Evolutionary conservation across 2,888 invertebrate genomes (phyloP).

Genomic region (Noctua pronuba): DNA sequence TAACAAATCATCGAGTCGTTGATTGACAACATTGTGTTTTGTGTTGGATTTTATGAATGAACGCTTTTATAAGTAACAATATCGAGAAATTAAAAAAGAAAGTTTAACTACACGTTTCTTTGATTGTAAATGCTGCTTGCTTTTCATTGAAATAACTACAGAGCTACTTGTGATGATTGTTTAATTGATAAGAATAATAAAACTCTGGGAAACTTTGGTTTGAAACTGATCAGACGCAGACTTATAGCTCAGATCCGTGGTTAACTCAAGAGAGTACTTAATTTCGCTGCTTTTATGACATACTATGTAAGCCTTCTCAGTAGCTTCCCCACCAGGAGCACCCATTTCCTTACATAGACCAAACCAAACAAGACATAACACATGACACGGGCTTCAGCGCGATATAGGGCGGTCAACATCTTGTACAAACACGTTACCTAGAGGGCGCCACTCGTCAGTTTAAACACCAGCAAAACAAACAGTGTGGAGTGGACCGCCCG

Average conservation of each 20-base stretch:
- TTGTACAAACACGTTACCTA: conserved; percentile 57
- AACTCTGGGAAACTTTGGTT: neutral
- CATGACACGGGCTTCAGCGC: conserved; percentile 47
- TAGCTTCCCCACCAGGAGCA: conserved; percentile 9
- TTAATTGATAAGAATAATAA: neutral
- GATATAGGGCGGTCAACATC: conserved; percentile 62
- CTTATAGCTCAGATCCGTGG: neutral
- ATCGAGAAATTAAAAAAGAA: conserved; percentile 31
- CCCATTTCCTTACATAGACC: conserved; percentile 45
- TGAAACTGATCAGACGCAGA: neutral
- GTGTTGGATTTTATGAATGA: conserved; percentile 77
- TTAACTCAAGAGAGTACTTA: neutral
- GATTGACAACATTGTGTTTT: conserved; percentile 85
- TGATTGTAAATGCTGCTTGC: neutral
- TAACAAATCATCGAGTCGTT: conserved; percentile 85
- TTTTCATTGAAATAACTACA: conserved; percentile 2
- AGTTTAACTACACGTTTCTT: conserved; percentile 11
- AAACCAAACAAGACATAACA: conserved; percentile 51
- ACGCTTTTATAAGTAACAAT: conserved; percentile 64
- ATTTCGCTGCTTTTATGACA: neutral
- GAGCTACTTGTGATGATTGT: neutral
- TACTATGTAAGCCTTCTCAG: neutral
- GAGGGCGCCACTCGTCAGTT: conserved; percentile 70
- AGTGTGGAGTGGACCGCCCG: conserved; percentile 81
- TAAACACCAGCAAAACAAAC: conserved; percentile 85